Conservation (phyloP, 2,113 vertebrate species). For the Alces alces region DNA sequence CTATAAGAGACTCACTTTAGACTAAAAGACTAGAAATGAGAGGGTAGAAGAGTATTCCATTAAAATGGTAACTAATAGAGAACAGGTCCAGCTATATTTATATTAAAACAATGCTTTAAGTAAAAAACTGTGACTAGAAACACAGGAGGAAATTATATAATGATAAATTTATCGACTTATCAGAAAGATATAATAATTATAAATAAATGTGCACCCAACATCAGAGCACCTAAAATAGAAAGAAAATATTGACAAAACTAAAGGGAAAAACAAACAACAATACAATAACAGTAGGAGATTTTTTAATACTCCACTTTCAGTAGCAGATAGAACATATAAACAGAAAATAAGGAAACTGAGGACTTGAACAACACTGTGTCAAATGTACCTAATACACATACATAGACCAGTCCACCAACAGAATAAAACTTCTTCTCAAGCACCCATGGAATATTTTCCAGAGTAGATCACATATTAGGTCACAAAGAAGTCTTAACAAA, state of each 20-base stretch:
- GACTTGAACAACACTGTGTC: not conserved
- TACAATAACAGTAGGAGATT: not conserved
- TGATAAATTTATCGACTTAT: not conserved
- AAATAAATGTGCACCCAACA: not conserved
- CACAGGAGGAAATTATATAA: not conserved
- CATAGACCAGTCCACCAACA: not conserved
- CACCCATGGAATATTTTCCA: not conserved
- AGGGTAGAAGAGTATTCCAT: not conserved
- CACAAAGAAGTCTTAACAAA: not conserved
- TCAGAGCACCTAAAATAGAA: not conserved
- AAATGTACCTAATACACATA: not conserved
- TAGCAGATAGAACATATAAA: not conserved
- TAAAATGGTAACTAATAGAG: not conserved
- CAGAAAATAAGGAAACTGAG: not conserved
- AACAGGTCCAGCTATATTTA: not conserved
- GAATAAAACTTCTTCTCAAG: not conserved
- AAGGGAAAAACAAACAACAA: not conserved
- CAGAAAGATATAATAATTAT: not conserved
- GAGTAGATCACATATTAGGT: not conserved
- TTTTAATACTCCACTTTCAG: not conserved
- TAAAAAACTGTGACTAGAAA: not conserved
- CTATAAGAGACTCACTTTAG: not conserved
- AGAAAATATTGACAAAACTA: not conserved
- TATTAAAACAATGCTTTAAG: not conserved
- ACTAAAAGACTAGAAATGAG: not conserved